Base-by-base conservation (phyloP, 2,113 vertebrate genomes). In the Astur gentilis region DNA sequence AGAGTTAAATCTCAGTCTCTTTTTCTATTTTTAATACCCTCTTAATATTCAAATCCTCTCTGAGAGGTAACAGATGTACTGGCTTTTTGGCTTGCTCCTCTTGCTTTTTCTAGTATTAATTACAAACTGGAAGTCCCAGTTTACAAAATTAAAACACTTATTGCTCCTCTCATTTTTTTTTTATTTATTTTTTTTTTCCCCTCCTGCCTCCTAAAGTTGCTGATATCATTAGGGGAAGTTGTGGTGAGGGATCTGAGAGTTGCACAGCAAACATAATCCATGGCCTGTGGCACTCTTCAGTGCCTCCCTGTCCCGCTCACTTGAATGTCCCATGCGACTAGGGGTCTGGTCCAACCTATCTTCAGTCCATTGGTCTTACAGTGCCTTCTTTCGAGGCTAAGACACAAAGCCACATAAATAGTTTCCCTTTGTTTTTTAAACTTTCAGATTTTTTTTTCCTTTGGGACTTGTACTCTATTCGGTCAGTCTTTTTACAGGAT, bases 161-260 rank as follows among this genome's bases (percentile, higher is more conserved):
- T 0, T 76, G 7, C 17, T 65, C 5, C 17, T 91, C 0, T 13
- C 2, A 25, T 73, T 36, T 11, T 40, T n/a, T n/a, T n/a, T n/a
- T n/a, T n/a, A n/a, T 71, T 69, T 54, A 69, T 2, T 6, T 42
- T 42, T 40, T 40, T 42, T 42, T 42, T 42, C 12, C 40, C 9
- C 9, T 6, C 9, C 54, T 54, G 11, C 20, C 18, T 77, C 18
- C 18, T 73, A 9, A 70, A 65, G 26, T 57, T 70, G 29, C 20
- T 55, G 6, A 1, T 70, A 20, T 26, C 29, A 2, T 47, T 47
- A 47, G 18, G 20, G 23, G 58, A 69, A 20, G 36, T 32, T 83
- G 14, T 71, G 40, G 34, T 34, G 47, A 71, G 34, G 14, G 11
- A 4, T 79, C 16, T 0, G 9, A 27, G 49, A 60, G 7, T 1